Evolutionary conservation across 2,888 invertebrate genomes (phyloP), one percentile per base, ranked within the genome.

Genomic region (Fragum whitleyi): DNA sequence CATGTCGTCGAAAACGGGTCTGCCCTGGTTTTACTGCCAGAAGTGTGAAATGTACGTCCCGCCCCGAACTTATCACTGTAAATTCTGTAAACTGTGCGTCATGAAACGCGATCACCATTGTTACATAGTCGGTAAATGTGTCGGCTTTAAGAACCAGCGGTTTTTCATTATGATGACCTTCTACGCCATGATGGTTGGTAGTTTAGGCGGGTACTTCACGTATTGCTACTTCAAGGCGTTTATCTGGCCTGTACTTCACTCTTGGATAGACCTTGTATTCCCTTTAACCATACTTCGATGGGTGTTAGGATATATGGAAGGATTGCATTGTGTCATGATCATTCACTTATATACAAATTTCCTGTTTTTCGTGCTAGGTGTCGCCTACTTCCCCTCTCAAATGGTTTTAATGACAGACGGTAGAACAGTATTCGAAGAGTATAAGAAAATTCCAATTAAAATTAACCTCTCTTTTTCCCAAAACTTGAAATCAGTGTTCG

Each of bases 51-150:
- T 86, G 71, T 70, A 81, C 55, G 74, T 81, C 0, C 92, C 92
- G 0, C 90, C 90, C 3, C 81, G 91, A 2, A 72, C 90, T 6
- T 89, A 90, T 74, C 91, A 92, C 79, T 92, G 92, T 79, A 77
- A 84, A 21, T 74, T 85, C 7, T 92, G 92, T 79, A 71, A 85
- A 53, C 82, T 68, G 21, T 92, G 92, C 76, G 88, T 92, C 16
- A 78, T 92, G 36, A 90, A 91, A 61, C 79, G 92, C 14, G 92
- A 92, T 79, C 92, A 92, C 79, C 92, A 92, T 77, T 92, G 92
- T 57, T 90, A 81, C 65, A 79, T 92, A 77, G 80, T 90, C 0
- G 91, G 90, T 5, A 77, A 68, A 5, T 89, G 90, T 76, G 85
- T 90, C 23, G 90, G 90, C 14, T 88, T 88, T 76, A 86, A 85